phyloP scores from a whole-genome alignment of 2,888 invertebrate species.

The Baronia brevicornis region DNA sequence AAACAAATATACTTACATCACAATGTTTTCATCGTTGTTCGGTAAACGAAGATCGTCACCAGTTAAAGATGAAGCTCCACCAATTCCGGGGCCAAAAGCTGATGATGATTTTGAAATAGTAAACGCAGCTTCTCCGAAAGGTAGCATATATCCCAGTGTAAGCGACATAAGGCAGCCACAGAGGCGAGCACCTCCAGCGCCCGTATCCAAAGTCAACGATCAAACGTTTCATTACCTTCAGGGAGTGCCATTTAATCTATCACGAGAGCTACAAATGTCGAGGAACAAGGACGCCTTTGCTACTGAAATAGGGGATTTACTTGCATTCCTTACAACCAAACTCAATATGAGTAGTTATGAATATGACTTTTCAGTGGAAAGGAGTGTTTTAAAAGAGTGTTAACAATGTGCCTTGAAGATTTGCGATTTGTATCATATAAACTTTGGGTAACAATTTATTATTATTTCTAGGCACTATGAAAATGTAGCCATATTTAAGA shows the following conservation, averaged over 20 bases:
- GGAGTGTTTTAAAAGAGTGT: constrained; percentile 71
- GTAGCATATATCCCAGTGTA: constrained; percentile 50
- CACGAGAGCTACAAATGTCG: constrained; percentile 59
- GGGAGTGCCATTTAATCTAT: constrained; percentile 73
- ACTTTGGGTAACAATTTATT: not conserved
- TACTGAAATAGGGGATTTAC: constrained; percentile 65
- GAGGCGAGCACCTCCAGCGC: constrained; percentile 50
- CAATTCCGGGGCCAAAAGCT: constrained; percentile 56
- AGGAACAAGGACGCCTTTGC: constrained; percentile 64
- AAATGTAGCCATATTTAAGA: too few relatives aligned
- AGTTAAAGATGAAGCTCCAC: constrained; percentile 58
- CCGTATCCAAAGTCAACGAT: constrained; percentile 33
- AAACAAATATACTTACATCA: too few relatives aligned
- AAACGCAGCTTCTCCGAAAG: constrained; percentile 39
- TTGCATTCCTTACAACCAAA: constrained; percentile 67
- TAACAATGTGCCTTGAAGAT: constrained; percentile 21
- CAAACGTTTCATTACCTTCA: constrained; percentile 65
- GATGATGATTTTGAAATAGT: constrained; percentile 63
- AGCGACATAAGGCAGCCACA: constrained; percentile 37
- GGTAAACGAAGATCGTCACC: constrained; percentile 65
- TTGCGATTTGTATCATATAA: not conserved
- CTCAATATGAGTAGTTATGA: constrained; percentile 52
- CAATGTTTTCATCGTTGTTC: constrained; percentile 69
- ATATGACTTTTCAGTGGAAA: constrained; percentile 73
- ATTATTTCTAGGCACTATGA: not conserved